These are phyloP conservation scores for Allygus modestus DNA, from an alignment of 2,888 invertebrate genomes.

Conservation along the genomic window DNA sequence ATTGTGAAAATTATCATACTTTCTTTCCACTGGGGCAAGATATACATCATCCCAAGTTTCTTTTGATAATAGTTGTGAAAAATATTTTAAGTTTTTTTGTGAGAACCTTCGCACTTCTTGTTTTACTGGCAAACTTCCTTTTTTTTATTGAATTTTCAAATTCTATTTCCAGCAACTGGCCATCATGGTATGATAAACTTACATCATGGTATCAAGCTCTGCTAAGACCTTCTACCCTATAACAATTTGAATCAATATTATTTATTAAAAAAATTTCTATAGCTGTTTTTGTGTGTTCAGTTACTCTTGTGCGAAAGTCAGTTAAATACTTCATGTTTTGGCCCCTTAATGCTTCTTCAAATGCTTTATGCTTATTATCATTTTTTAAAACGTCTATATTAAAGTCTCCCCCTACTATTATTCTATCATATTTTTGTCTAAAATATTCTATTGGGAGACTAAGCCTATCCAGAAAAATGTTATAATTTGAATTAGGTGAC, in stretches of 20 bases:
- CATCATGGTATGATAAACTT: no score
- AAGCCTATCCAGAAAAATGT: background rate
- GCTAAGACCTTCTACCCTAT: background rate
- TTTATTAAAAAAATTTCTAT: constrained; percentile 37
- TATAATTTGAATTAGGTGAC: background rate
- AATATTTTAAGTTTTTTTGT: no score
- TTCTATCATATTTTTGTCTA: constrained; percentile 7
- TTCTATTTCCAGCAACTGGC: no score
- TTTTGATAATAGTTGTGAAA: no score
- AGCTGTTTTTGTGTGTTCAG: constrained; percentile 31
- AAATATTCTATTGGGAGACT: background rate
- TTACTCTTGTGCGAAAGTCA: constrained; percentile 40
- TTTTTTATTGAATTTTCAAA: no score
- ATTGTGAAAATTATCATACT: no score
- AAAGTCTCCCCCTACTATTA: constrained; percentile 24
- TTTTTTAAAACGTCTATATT: constrained; percentile 16
- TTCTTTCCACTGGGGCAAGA: no score
- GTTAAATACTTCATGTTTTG: constrained; percentile 4
- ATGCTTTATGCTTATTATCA: constrained; percentile 8
- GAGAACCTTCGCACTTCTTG: no score
- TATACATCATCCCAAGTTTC: no score
- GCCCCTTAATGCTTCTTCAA: constrained; percentile 9
- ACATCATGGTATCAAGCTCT: no score
- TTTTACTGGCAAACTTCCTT: no score
- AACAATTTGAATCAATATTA: background rate